Percentiles rank a stretch among this genome's conserved stretches.
phyloP scores from a whole-genome alignment of 2,888 invertebrate genomes.

The Drosophila nr. medialis region DNA sequence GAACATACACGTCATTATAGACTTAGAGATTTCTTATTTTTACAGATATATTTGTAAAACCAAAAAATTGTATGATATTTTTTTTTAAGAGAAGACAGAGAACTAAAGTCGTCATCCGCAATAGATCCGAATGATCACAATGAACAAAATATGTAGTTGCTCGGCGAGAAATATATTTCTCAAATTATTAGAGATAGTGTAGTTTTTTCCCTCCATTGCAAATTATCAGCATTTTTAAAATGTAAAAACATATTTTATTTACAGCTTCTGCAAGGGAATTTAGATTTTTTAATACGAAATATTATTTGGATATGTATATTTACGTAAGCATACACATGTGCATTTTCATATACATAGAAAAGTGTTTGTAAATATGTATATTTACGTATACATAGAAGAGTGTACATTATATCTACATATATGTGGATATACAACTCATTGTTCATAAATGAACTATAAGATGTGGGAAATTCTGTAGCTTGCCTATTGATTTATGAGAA shows the following conservation, averaged over 20 bases:
- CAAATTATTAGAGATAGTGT: not conserved
- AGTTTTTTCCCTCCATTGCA: not conserved
- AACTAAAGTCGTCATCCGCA: not conserved
- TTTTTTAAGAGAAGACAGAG: not conserved
- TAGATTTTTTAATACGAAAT: not conserved
- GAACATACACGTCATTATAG: not conserved
- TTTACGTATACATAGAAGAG: not conserved
- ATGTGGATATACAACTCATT: not conserved
- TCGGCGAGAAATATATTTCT: not conserved
- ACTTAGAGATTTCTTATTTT: not conserved
- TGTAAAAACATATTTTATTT: not conserved
- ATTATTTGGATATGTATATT: not conserved
- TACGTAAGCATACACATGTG: not conserved
- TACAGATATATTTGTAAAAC: not conserved
- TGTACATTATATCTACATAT: not conserved
- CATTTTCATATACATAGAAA: not conserved
- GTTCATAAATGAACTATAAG: not conserved
- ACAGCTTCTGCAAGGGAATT: not conserved
- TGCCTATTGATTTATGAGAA: not conserved
- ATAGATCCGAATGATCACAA: not conserved
- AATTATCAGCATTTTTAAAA: not conserved
- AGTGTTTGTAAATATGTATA: not conserved
- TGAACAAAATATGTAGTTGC: not conserved
- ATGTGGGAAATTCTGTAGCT: not conserved
- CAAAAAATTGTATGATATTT: not conserved